Evolutionary conservation across 2,888 invertebrate species (phyloP).

Genomic region (Eustalomyia histrio): DNA sequence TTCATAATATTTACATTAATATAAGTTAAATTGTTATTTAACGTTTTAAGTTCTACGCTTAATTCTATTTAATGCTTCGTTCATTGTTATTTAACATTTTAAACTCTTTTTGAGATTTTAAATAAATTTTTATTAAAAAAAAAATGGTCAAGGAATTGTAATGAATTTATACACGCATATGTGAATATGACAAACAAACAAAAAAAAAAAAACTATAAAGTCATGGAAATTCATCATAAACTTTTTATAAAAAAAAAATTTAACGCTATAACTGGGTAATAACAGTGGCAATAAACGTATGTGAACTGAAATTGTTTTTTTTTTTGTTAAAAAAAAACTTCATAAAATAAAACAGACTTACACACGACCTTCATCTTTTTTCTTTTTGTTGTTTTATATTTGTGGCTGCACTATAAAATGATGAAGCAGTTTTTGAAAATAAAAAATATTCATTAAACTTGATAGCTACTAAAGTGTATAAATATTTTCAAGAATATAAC

Average conservation of each 20-base stretch:
- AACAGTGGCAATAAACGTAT: neutral
- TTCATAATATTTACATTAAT: too few relatives aligned
- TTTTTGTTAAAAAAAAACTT: neutral
- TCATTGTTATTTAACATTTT: slow-evolving; percentile 36
- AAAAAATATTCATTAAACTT: neutral
- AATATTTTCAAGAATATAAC: neutral
- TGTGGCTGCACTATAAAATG: slow-evolving; percentile 1
- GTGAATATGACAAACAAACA: too few relatives aligned
- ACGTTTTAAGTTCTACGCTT: neutral
- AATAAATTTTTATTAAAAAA: neutral
- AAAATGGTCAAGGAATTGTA: slow-evolving; percentile 34
- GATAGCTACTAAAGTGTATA: neutral
- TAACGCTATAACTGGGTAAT: neutral
- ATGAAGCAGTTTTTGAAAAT: slow-evolving; percentile 5
- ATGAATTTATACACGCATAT: too few relatives aligned
- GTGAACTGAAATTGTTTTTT: slow-evolving; percentile 32
- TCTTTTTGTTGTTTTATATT: neutral
- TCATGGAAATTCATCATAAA: slow-evolving; percentile 19
- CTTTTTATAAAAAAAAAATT: neutral
- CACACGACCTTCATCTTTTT: slow-evolving; percentile 35
- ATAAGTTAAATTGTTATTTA: neutral
- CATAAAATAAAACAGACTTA: slow-evolving; percentile 18
- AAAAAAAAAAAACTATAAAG: neutral
- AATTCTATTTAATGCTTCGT: neutral
- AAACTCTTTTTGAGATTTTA: slow-evolving; percentile 10